Evolutionary conservation across 1,140 invertebrate genomes (phyloP), one percentile per base, ranked within the genome.

Genomic region (Bombus haemorrhoidalis): DNA sequence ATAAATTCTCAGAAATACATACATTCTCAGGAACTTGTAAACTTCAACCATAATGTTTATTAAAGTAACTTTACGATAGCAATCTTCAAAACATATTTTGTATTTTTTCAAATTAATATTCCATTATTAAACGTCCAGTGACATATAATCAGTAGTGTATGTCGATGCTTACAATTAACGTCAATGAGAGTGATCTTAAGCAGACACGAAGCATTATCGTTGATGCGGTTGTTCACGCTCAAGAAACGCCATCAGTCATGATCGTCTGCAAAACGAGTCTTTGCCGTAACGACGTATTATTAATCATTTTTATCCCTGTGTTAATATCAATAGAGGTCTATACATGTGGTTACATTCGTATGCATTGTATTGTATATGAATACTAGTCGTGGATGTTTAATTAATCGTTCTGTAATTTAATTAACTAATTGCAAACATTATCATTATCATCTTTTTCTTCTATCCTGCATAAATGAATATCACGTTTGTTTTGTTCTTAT

Each of bases 181-280:
- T 53, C 32, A 80, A 80, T 80, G 25, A 69, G 34, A 72, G 15
- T 37, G 81, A 37, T 78, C 37, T 78, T 62, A 68, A 82, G 72
- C n/a, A 43, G n/a, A 32, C 73, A 41, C 22, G 18, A 74, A 12
- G 25, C 25, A 69, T 18, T 62, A 87, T 78, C 28, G 83, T 59
- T 47, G 39, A 75, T 47, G 43, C 41, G 28, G 13, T 13, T 75
- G 81, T 82, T 82, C 53, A 47, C 81, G 59, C 59, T 75, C 37
- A 64, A 75, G 73, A 2, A 73, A 37, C n/a, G 22, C 25, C 71
- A 74, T 64, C 64, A 69, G 32, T 82, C 57, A 73, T 18, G 41
- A 68, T 83, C 39, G 34, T 68, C 32, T 72, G 32, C 18, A 53
- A 81, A 81, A 68, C 32, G 41, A 22, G 59, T n/a, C 59, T 10